phyloP scores from a whole-genome alignment of 2,888 invertebrate genomes.

The Mesopsocus fuscifrons region DNA sequence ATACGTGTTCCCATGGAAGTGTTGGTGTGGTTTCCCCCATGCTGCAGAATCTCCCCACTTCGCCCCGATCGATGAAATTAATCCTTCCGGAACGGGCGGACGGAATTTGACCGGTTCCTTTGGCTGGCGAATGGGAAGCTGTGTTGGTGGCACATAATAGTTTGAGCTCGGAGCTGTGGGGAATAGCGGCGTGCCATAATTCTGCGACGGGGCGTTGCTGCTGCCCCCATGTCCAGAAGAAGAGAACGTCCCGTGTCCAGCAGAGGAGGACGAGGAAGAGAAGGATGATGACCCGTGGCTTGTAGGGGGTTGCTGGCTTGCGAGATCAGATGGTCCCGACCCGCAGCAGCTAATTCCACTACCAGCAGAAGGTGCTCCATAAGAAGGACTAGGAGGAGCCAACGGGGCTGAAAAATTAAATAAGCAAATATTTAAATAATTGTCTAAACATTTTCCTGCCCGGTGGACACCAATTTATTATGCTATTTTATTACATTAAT shows the following conservation, averaged over 20 bases:
- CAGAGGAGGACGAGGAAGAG: background rate
- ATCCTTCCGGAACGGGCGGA: slow-evolving; percentile 50
- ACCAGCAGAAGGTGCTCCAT: slow-evolving; percentile 14
- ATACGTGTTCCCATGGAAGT: slow-evolving; percentile 18
- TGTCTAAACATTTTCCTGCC: no score
- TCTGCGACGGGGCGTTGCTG: background rate
- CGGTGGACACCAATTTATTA: no score
- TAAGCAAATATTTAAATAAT: no score
- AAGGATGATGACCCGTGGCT: background rate
- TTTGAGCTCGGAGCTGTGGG: slow-evolving; percentile 4
- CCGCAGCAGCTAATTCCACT: slow-evolving; percentile 21
- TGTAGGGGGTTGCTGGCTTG: slow-evolving; percentile 5
- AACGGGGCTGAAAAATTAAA: background rate
- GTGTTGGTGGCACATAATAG: slow-evolving; percentile 19
- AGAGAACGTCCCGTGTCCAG: background rate
- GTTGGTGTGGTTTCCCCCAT: slow-evolving; percentile 18
- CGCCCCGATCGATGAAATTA: slow-evolving; percentile 44
- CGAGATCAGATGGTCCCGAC: slow-evolving; percentile 8
- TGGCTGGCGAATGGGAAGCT: slow-evolving; percentile 24
- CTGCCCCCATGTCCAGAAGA: background rate
- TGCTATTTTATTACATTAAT: no score
- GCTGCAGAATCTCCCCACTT: slow-evolving; percentile 34
- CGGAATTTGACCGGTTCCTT: slow-evolving; percentile 48
- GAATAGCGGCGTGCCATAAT: slow-evolving; percentile 15
- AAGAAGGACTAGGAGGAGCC: slow-evolving; percentile 12